Evolutionary conservation across 1,140 invertebrate genomes (phyloP).

Genomic region (Ylistrum balloti): DNA sequence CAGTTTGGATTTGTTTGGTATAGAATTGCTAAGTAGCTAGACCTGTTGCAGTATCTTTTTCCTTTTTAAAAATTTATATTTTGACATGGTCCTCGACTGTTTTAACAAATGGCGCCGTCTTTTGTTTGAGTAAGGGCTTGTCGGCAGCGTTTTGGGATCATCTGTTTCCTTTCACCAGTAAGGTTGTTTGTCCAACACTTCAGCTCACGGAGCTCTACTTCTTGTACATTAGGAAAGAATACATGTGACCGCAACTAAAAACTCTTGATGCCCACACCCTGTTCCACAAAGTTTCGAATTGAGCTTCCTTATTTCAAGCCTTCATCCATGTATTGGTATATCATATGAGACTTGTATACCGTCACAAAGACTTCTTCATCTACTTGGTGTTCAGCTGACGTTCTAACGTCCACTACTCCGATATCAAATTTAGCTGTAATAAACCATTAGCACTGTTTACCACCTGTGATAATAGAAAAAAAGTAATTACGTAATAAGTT

Average conservation of each 20-base stretch:
- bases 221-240: slow-evolving; percentile 35
- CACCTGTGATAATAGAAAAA: too few species aligned
- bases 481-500: too few species aligned
- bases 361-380: background rate
- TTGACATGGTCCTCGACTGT: slow-evolving; percentile 13
- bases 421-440: too few species aligned
- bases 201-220: slow-evolving; percentile 3
- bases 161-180: background rate
- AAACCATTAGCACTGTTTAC: too few species aligned
- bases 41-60: slow-evolving; percentile 38
- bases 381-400: too few species aligned
- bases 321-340: background rate
- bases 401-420: too few species aligned
- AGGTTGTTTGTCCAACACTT: background rate
- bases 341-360: background rate
- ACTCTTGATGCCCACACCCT: background rate
- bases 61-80: slow-evolving; percentile 36
- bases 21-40: slow-evolving; percentile 33
- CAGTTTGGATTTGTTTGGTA: slow-evolving; percentile 7
- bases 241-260: background rate
- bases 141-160: background rate
- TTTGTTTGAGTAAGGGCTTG: background rate
- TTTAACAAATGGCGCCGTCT: slow-evolving; percentile 32
- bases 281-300: background rate
- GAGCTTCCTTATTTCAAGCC: background rate